phyloP scores from a whole-genome alignment of 2,113 vertebrate species.

The Pedionomus torquatus region DNA sequence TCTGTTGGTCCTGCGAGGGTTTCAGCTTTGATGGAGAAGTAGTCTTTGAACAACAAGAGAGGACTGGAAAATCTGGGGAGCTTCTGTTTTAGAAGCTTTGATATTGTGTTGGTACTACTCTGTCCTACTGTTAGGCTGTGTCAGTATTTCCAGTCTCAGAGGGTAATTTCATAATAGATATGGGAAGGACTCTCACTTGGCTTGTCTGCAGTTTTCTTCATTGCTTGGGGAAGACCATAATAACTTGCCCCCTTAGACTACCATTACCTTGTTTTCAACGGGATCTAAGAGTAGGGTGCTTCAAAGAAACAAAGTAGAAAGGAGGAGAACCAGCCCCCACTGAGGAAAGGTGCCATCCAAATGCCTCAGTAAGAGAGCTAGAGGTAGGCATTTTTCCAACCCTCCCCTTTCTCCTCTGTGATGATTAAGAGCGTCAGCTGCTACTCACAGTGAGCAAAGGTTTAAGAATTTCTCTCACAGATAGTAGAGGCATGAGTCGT shows the following conservation, averaged over 20 bases:
- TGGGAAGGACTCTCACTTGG: background rate
- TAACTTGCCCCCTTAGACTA: background rate
- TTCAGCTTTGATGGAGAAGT: conserved; percentile 52
- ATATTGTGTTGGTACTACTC: background rate
- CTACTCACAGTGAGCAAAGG: conserved; percentile 1
- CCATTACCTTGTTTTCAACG: background rate
- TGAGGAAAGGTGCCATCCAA: background rate
- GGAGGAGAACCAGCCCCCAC: background rate
- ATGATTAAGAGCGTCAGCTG: background rate
- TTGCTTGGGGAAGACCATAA: background rate
- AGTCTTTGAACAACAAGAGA: conserved; percentile 51
- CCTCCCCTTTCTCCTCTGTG: background rate
- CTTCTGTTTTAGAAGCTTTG: conserved; percentile 52
- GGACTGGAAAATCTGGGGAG: conserved; percentile 55
- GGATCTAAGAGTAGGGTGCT: background rate
- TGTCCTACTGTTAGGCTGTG: background rate
- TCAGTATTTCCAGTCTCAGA: background rate
- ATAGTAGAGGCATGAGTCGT: background rate
- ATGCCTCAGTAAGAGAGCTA: background rate
- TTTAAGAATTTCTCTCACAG: background rate
- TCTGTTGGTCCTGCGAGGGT: conserved; percentile 28
- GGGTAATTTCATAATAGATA: background rate
- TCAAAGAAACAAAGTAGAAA: background rate
- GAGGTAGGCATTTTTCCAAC: background rate
- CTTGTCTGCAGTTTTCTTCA: background rate